A percentile compares a stretch with the other conserved stretches of the same genome.
Evolutionary conservation across 1,140 invertebrate genomes (phyloP).

Genomic region (Leptinotarsa defecta): DNA sequence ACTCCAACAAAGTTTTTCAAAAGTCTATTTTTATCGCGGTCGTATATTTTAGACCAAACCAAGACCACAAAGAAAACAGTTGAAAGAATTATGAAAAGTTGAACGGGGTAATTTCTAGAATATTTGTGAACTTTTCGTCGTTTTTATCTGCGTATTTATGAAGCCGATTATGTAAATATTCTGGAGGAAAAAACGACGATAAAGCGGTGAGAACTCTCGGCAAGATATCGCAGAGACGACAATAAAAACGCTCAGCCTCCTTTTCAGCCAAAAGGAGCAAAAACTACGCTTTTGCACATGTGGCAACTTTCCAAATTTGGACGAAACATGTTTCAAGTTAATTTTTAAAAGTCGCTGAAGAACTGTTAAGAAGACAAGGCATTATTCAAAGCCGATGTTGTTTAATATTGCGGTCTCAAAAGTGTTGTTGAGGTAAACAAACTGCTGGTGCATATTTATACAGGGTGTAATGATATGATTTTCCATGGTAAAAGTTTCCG

Average conservation of each 20-base stretch:
- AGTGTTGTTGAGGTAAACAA: not conserved
- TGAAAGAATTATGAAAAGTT: constrained; percentile 7
- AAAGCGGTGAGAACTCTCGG: constrained; percentile 13
- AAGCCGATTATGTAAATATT: constrained; percentile 14
- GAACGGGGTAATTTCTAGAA: not conserved
- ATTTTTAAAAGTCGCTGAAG: constrained; percentile 10
- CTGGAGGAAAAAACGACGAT: not conserved
- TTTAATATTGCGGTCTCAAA: not conserved
- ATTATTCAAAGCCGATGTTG: not conserved
- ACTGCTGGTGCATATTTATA: not conserved
- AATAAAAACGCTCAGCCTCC: constrained; percentile 7
- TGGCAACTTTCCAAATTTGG: constrained; percentile 23
- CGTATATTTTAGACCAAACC: not conserved
- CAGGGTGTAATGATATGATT: not conserved
- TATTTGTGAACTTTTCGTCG: constrained; percentile 2
- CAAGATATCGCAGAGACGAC: constrained; percentile 10
- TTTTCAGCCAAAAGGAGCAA: constrained; percentile 21
- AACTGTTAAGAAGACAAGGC: not conserved
- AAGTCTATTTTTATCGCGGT: no score
- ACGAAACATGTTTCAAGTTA: constrained; percentile 5
- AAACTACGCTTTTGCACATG: constrained; percentile 11
- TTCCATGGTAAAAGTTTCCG: no score
- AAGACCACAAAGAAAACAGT: not conserved
- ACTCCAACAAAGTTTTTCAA: no score
- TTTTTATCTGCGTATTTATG: constrained; percentile 12